Evolutionary conservation across 1,140 invertebrate genomes (phyloP).

Genomic region (Drosophila azteca): DNA sequence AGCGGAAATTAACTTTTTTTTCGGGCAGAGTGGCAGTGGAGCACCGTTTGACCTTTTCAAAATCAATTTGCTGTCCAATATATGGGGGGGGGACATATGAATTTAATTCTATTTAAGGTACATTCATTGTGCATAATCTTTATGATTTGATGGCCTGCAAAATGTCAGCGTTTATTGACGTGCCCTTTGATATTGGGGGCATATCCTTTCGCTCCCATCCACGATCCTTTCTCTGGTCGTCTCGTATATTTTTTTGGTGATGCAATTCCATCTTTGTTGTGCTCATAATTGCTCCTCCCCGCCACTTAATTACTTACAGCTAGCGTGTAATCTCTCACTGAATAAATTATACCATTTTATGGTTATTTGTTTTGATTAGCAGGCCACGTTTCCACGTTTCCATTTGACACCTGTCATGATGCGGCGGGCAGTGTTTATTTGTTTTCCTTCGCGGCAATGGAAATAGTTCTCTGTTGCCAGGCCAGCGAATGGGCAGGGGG

Average conservation of each 20-base stretch:
- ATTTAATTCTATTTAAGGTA: conserved; percentile 1
- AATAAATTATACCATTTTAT: conserved; percentile 62
- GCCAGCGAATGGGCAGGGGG: neutral
- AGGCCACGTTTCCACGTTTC: conserved; percentile 6
- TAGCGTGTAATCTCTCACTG: conserved; percentile 41
- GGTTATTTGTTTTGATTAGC: conserved; percentile 50
- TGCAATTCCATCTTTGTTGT: conserved; percentile 21
- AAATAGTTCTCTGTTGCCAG: conserved; percentile 13
- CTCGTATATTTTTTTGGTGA: conserved; percentile 8
- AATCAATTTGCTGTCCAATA: conserved; percentile 1
- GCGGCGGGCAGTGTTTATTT: conserved; percentile 21
- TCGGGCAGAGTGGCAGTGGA: neutral
- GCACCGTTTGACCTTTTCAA: conserved; percentile 30
- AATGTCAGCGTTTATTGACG: neutral
- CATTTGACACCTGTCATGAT: conserved; percentile 27
- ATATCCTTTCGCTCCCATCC: too few species aligned
- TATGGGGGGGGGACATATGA: too few species aligned
- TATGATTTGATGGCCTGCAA: too few species aligned
- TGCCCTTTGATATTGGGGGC: too few species aligned
- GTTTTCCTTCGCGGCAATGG: conserved; percentile 7
- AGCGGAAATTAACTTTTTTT: conserved; percentile 43
- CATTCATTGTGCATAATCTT: neutral
- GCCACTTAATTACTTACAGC: conserved; percentile 29
- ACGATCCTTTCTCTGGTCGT: neutral
- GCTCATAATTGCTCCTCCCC: neutral